Conservation (phyloP, 2,113 vertebrate genomes). For the Myodes glareolus region DNA sequence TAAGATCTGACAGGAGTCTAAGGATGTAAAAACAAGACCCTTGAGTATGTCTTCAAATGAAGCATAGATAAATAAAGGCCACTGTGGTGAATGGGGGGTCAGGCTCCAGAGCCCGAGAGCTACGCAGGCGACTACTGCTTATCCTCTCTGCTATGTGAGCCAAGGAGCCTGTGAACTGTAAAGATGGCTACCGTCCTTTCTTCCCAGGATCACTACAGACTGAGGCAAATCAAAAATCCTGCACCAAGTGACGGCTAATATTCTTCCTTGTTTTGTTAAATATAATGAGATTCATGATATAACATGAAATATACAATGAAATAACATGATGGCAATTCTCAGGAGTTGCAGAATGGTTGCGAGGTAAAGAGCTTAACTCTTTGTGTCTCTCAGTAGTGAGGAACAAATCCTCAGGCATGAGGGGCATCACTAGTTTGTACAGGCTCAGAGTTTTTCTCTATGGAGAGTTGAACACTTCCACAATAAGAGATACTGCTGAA, state of each 20-base stretch:
- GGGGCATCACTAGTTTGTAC: not conserved
- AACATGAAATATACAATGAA: not conserved
- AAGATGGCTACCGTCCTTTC: not conserved
- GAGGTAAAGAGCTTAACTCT: not conserved
- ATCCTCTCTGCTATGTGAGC: not conserved
- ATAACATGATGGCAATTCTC: not conserved
- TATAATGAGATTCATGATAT: not conserved
- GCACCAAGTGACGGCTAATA: not conserved
- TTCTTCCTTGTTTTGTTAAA: not conserved
- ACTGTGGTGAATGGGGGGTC: not conserved
- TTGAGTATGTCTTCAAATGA: not conserved
- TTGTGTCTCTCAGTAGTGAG: not conserved
- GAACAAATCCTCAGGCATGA: not conserved
- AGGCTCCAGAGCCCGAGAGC: not conserved
- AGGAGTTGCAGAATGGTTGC: not conserved
- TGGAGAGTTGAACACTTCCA: not conserved
- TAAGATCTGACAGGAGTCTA: constrained; percentile 41
- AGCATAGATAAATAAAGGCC: not conserved
- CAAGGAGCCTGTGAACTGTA: accelerated
- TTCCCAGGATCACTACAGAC: not conserved
- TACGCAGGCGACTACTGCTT: no score
- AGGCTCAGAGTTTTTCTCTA: not conserved
- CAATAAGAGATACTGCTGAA: not conserved
- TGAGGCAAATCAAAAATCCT: not conserved
- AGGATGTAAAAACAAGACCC: not conserved